Evolutionary conservation across 2,113 vertebrate species (phyloP), one percentile per base, ranked within the genome.

Genomic region (Cyprinodon variegatus): DNA sequence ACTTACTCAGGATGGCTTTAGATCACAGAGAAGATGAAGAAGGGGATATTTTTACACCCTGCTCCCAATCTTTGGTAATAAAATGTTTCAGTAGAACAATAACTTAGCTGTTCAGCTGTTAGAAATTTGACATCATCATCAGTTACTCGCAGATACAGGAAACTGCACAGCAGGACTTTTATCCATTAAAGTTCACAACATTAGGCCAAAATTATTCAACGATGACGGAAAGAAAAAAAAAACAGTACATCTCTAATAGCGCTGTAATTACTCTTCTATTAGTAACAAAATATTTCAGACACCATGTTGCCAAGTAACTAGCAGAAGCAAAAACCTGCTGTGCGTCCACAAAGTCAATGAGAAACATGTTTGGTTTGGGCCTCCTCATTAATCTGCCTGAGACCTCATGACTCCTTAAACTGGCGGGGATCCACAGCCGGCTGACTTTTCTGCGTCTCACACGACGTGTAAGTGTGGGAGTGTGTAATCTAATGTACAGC

Each of bases 331-430:
- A 90, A 83, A 82, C 72, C 62, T n/a, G 79, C 81, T 74, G 82
- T 83, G 83, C 79, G 65, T 88, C 83, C 79, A 83, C 83, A 89
- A 64, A 89, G 80, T 83, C 88, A 88, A 91, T 93, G 90, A 91
- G 83, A 91, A 91, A 90, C 90, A 91, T 81, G 86, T 84, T 93
- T 83, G 75, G 81, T 88, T 89, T 88, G 82, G 82, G 78, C 78
- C 85, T 90, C 83, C 86, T 87, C 89, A 91, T 90, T 88, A 90
- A 91, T 91, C 91, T 91, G 83, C 87, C 84, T 36, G 63, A 88
- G 89, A 90, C 86, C 89, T 88, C 80, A 77, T 68, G 85, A 90
- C 87, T 91, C 83, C 76, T 78, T 68, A 39, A 80, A 76, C 79
- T 91, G 90, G 90, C 83, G 77, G 79, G 0, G 17, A 81, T 87